phyloP scores from a whole-genome alignment of 2,113 vertebrate genomes.

The Neodontobutis hainanensis region DNA sequence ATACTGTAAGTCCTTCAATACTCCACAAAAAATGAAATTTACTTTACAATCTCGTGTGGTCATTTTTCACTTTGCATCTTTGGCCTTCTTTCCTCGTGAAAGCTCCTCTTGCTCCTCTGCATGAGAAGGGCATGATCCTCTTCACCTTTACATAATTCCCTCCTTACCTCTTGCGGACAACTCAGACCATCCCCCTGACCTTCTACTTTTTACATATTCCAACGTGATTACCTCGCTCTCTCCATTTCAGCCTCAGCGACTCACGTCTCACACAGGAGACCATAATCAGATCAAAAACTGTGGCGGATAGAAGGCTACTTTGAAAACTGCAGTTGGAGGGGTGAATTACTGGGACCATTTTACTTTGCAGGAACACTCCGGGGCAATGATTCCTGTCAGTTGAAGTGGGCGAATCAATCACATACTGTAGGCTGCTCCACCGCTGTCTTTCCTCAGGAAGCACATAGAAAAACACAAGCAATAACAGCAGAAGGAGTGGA shows the following conservation, averaged over 20 bases:
- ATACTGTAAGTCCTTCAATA: background rate
- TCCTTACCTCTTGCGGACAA: background rate
- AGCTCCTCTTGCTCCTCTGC: slow-evolving; percentile 8
- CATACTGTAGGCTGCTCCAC: background rate
- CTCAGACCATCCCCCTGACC: slow-evolving; percentile 22
- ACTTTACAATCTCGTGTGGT: background rate
- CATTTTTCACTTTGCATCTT: background rate
- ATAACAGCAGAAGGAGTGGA: slow-evolving; percentile 27
- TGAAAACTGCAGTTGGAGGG: slow-evolving; percentile 16
- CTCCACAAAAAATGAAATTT: background rate
- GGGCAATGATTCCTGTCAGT: slow-evolving; percentile 30
- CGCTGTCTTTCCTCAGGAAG: slow-evolving; percentile 25
- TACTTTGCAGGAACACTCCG: slow-evolving; percentile 29
- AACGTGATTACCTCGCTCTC: slow-evolving; percentile 35
- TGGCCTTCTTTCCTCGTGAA: slow-evolving; percentile 1
- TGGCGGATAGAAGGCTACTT: slow-evolving; percentile 21
- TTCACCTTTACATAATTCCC: slow-evolving; percentile 52
- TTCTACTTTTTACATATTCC: slow-evolving; percentile 19
- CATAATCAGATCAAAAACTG: slow-evolving; percentile 19
- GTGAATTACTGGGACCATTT: slow-evolving; percentile 43
- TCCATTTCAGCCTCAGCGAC: slow-evolving; percentile 12
- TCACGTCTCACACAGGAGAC: slow-evolving; percentile 12
- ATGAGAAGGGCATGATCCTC: slow-evolving; percentile 46
- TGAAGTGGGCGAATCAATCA: slow-evolving; percentile 44
- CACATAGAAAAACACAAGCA: slow-evolving; percentile 14